A percentile compares a stretch with the other conserved stretches of the same genome.
These are phyloP conservation scores for Penaeus japonicus DNA, from an alignment of 1,140 invertebrate genomes.

Conservation along the genomic window DNA sequence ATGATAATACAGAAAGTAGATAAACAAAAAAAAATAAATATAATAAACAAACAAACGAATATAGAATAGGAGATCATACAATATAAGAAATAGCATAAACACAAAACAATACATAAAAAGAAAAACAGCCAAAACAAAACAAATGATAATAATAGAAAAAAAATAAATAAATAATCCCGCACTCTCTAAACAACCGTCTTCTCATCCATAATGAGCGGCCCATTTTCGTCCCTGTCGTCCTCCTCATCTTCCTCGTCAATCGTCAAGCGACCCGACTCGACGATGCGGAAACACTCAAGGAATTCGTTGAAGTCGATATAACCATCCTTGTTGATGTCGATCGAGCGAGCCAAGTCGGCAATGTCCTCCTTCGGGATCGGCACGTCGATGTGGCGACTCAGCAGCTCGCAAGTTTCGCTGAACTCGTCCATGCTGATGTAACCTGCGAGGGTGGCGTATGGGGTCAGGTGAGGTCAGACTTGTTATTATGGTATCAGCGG, in stretches of 20 bases:
- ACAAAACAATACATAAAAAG: too few species aligned
- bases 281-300: conserved; percentile 85
- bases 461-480: neutral
- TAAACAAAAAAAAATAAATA: too few species aligned
- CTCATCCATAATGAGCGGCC: neutral
- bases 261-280: conserved; percentile 61
- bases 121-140: too few species aligned
- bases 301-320: conserved; percentile 92
- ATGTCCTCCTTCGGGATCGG: conserved; percentile 77
- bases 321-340: conserved; percentile 91
- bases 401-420: conserved; percentile 82
- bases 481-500: too few species aligned
- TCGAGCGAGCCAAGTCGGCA: conserved; percentile 80
- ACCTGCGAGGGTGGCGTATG: conserved; percentile 67
- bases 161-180: too few species aligned
- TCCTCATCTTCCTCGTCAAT: conserved; percentile 50
- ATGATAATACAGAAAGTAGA: too few species aligned
- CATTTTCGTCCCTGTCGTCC: conserved; percentile 39
- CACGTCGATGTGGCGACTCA: conserved; percentile 77
- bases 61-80: too few species aligned
- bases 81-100: too few species aligned
- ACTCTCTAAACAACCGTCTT: neutral
- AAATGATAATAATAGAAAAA: too few species aligned
- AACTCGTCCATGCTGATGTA: conserved; percentile 90
- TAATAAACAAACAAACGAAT: too few species aligned